A percentile compares a stretch with the other conserved stretches of the same genome.
phyloP scores from a whole-genome alignment of 2,888 invertebrate species.

The Elysia crispata region DNA sequence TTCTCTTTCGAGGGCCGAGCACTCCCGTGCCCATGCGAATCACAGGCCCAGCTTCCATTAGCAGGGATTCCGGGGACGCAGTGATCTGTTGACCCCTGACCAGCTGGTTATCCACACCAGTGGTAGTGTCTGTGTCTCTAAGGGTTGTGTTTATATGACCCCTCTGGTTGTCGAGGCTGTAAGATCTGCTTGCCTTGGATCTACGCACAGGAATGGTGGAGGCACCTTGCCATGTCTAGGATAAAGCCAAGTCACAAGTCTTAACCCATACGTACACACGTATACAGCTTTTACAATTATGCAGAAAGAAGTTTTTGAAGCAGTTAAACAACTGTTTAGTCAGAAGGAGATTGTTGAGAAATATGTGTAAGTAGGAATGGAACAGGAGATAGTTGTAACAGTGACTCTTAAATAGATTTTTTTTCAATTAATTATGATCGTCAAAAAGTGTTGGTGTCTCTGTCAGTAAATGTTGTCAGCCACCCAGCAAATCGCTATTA shows the following conservation, averaged over 20 bases:
- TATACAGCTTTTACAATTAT: too few species aligned
- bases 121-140: neutral
- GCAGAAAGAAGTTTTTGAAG: too few species aligned
- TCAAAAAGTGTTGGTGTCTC: too few species aligned
- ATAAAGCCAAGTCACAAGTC: neutral
- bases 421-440: too few species aligned
- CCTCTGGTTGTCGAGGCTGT: slow-evolving; percentile 29
- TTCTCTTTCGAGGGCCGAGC: slow-evolving; percentile 42
- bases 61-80: neutral
- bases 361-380: too few species aligned
- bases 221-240: slow-evolving; percentile 42
- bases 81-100: slow-evolving; percentile 15
- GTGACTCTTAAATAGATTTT: too few species aligned
- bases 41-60: slow-evolving; percentile 50
- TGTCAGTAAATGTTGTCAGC: too few species aligned
- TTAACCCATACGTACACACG: neutral
- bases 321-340: too few species aligned
- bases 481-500: too few species aligned
- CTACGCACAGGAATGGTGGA: slow-evolving; percentile 22
- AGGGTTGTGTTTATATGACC: neutral
- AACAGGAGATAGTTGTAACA: too few species aligned
- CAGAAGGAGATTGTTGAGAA: too few species aligned
- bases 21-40: slow-evolving; percentile 52
- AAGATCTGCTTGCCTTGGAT: neutral
- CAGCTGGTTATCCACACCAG: slow-evolving; percentile 13